A percentile compares a stretch with the other conserved stretches of the same genome.
phyloP scores from a whole-genome alignment of 2,888 invertebrate species.

The Acrobasis repandana region DNA sequence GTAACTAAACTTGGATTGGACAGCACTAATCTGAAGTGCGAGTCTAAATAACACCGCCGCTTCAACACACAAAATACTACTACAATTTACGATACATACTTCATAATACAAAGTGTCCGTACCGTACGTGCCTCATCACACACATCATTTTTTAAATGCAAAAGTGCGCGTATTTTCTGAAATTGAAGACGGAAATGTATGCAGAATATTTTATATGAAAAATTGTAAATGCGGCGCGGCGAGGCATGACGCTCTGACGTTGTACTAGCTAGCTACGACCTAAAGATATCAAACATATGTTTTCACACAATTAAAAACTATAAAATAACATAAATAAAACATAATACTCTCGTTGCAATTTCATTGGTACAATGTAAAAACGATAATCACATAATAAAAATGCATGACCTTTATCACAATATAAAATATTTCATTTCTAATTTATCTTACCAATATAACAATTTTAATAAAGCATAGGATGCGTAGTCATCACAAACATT shows the following conservation, averaged over 20 bases:
- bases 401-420: slow-evolving; percentile 46
- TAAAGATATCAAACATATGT: neutral
- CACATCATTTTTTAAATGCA: no score
- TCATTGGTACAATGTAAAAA: slow-evolving; percentile 43
- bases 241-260: neutral
- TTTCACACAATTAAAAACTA: slow-evolving; percentile 19
- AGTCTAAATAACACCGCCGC: no score
- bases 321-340: slow-evolving; percentile 34
- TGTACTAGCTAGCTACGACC: neutral
- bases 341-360: slow-evolving; percentile 43
- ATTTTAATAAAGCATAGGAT: slow-evolving; percentile 8
- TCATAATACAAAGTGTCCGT: no score
- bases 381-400: slow-evolving; percentile 35
- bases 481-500: neutral
- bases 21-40: no score
- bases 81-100: no score
- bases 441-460: slow-evolving; percentile 13
- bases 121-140: no score
- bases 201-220: no score
- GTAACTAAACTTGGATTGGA: no score
- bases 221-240: no score
- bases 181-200: no score
- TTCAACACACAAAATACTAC: no score
- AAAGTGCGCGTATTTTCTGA: no score
- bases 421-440: slow-evolving; percentile 3